These are phyloP conservation scores for Lamprotornis superbus DNA, from an alignment of 2,113 vertebrate species.

Conservation along the genomic window DNA sequence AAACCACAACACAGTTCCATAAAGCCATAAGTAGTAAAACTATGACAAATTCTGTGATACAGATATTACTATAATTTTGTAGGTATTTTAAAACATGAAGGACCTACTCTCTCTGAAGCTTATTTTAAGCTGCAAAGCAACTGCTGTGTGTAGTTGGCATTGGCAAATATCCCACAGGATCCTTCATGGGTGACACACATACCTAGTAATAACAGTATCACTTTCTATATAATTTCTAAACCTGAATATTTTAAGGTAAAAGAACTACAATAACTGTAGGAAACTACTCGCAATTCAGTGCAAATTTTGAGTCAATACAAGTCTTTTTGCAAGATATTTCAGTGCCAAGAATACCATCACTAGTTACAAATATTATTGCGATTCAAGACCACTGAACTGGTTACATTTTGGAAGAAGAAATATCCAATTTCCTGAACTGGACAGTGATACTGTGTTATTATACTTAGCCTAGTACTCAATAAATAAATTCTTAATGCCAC, in stretches of 20 bases:
- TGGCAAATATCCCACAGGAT: background rate
- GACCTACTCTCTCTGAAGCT: background rate
- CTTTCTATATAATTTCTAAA: background rate
- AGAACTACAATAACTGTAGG: background rate
- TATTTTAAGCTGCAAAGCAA: background rate
- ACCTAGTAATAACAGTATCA: background rate
- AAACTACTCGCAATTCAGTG: accelerated
- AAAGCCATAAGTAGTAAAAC: background rate
- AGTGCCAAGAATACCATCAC: background rate
- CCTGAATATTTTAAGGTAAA: background rate
- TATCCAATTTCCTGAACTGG: background rate
- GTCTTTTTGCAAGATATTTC: background rate
- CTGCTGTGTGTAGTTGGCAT: background rate
- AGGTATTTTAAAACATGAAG: background rate
- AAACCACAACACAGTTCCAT: background rate
- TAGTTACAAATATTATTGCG: background rate
- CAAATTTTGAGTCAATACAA: background rate
- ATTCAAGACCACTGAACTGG: background rate
- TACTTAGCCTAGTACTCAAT: background rate
- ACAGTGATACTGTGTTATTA: background rate
- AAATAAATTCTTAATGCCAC: background rate
- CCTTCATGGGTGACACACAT: background rate
- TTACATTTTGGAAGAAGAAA: background rate
- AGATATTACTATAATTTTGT: background rate
- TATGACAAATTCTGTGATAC: accelerated